Evolutionary conservation across 2,797 vertebrate genomes (phyloP), one percentile per base, ranked within the genome.

Genomic region (Acrossocheilus fasciatus): DNA sequence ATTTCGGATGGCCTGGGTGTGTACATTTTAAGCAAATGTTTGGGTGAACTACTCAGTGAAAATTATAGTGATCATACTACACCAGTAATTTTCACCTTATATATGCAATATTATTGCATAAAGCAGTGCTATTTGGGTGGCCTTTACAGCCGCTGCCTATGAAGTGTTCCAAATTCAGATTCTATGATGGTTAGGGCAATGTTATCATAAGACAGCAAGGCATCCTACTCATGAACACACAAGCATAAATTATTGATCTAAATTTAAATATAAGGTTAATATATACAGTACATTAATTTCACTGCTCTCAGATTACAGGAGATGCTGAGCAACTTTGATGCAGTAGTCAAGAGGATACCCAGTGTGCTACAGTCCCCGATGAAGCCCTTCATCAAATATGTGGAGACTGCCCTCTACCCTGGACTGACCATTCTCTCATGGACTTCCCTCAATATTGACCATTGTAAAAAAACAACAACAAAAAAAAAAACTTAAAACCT

Each of bases 341-440:
- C 90, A 0, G 10, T 52, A 78, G 69, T 94, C 2, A 88, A 85
- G 62, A 64, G 86, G 75, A 94, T 96, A 83, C 95, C 96, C 0
- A 26, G 88, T 15, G 39, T 94, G 59, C 93, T 97, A 75, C 87
- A 92, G 59, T 95, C 96, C 0, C 30, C 96, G 74, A 94, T 97
- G 94, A 93, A 95, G 74, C 95, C 96, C 0, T 95, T 96, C 88
- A 84, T 96, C 64, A 85, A 43, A 50, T 90, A 82, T 18, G 93
- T 97, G 90, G 96, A 97, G 88, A 93, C 84, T 26, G 90, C 94
- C 4, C 89, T 97, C 68, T 93, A 91, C 8, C 96, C 96, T 0
- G 97, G 96, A 8, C 91, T 96, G 84, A 93, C 93, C 69, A 90
- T 94, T 0, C 91, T 97, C 59, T 96, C 95, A 4, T 97, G 97